phyloP scores from a whole-genome alignment of 1,140 invertebrate genomes.

The Phymastichus coffea region DNA sequence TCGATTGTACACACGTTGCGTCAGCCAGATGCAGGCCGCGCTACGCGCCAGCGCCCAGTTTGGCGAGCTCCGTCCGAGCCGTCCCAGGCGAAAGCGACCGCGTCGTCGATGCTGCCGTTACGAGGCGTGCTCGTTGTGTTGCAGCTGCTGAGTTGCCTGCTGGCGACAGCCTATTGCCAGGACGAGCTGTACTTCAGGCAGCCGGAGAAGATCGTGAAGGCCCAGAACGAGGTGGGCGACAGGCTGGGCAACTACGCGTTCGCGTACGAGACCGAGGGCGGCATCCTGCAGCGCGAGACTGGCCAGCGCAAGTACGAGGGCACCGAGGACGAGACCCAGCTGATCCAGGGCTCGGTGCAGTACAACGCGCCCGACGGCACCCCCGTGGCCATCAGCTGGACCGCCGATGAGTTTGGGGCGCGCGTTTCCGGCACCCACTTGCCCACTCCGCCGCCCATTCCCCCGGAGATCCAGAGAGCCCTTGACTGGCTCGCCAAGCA shows the following conservation, averaged over 20 bases:
- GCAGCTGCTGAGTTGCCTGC: constrained; percentile 32
- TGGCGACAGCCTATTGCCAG: constrained; percentile 22
- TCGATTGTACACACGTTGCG: too few species aligned
- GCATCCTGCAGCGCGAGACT: constrained; percentile 53
- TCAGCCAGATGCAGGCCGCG: too few species aligned
- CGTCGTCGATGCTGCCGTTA: too few species aligned
- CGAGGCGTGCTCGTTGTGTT: too few species aligned
- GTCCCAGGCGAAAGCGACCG: too few species aligned
- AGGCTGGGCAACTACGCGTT: constrained; percentile 49
- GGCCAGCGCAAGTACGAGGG: constrained; percentile 55
- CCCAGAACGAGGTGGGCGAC: constrained; percentile 46
- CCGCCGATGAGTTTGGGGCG: constrained; percentile 57
- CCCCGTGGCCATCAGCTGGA: constrained; percentile 54
- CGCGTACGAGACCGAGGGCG: constrained; percentile 57
- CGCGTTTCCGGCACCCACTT: constrained; percentile 65
- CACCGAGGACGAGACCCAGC: constrained; percentile 51
- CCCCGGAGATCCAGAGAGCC: constrained; percentile 73
- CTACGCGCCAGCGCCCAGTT: too few species aligned
- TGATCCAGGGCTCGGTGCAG: constrained; percentile 59
- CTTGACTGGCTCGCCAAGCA: constrained; percentile 64
- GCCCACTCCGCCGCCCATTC: constrained; percentile 74
- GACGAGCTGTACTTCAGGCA: constrained; percentile 44
- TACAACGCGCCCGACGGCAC: constrained; percentile 61
- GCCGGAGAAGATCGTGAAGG: constrained; percentile 48
- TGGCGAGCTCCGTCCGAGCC: too few species aligned